These are phyloP conservation scores for Apoda limacodes DNA, from an alignment of 2,888 invertebrate genomes.

Conservation along the genomic window DNA sequence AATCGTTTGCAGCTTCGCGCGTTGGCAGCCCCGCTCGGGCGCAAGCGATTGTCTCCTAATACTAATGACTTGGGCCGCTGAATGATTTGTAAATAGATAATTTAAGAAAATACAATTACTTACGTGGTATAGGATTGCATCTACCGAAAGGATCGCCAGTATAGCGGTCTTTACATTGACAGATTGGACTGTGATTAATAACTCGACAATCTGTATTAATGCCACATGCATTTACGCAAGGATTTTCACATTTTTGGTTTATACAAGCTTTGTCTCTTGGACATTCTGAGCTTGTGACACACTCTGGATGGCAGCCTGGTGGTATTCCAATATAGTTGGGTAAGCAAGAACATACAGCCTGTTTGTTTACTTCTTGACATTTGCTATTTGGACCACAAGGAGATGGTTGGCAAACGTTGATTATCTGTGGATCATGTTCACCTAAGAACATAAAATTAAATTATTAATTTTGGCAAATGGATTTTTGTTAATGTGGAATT, in stretches of 20 bases:
- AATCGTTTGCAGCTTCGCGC: no score
- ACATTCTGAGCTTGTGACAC: constrained; percentile 82
- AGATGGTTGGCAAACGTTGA: constrained; percentile 75
- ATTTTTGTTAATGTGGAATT: not conserved
- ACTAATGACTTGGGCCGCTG: no score
- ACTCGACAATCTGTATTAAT: constrained; percentile 78
- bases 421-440: no score
- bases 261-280: constrained; percentile 78
- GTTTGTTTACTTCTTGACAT: constrained; percentile 77
- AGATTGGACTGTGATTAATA: constrained; percentile 83
- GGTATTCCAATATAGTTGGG: constrained; percentile 78
- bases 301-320: constrained; percentile 82
- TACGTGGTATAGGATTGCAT: constrained; percentile 67
- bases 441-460: no score
- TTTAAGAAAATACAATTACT: constrained; percentile 25
- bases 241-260: constrained; percentile 81
- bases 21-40: no score
- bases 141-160: constrained; percentile 77
- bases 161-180: constrained; percentile 73
- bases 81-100: not conserved
- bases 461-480: not conserved
- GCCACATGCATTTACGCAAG: constrained; percentile 79
- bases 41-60: no score
- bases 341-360: constrained; percentile 82
- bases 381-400: constrained; percentile 83